Evolutionary conservation across 2,797 vertebrate species (phyloP).

Genomic region (Tokudaia muenninki): DNA sequence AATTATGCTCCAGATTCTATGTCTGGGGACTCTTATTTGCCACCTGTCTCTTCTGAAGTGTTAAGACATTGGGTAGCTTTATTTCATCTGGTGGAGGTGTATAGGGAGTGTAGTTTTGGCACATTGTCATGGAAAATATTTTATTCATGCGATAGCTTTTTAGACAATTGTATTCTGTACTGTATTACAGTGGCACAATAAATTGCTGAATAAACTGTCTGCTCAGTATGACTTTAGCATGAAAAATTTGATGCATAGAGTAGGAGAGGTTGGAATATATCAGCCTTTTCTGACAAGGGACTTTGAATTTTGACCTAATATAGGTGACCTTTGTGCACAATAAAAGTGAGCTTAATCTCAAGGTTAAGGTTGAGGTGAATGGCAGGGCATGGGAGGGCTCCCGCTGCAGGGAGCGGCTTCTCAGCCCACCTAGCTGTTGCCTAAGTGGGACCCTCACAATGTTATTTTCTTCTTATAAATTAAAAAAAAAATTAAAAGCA

Average conservation of each 20-base stretch:
- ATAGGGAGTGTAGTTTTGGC: conserved; percentile 77
- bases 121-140: conserved; percentile 83
- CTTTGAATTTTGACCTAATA: conserved; percentile 91
- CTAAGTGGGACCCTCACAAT: conserved; percentile 71
- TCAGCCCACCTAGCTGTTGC: conserved; percentile 78
- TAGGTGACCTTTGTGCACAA: conserved; percentile 89
- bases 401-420: conserved; percentile 70
- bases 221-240: conserved; percentile 90
- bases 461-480: background rate
- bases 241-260: conserved; percentile 91
- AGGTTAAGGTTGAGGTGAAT: conserved; percentile 90
- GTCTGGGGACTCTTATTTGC: conserved; percentile 65
- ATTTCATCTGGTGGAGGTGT: conserved; percentile 76
- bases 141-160: conserved; percentile 88
- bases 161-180: conserved; percentile 86
- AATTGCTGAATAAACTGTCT: conserved; percentile 90
- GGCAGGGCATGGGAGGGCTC: conserved; percentile 79
- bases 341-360: conserved; percentile 91
- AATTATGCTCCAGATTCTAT: conserved; percentile 77
- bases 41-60: conserved; percentile 74
- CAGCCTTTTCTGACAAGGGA: conserved; percentile 91
- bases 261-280: conserved; percentile 91
- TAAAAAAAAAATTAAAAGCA: background rate
- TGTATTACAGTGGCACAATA: conserved; percentile 87
- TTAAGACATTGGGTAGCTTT: conserved; percentile 68